phyloP scores from a whole-genome alignment of 2,797 vertebrate species.

The Tenualosa ilisha region DNA sequence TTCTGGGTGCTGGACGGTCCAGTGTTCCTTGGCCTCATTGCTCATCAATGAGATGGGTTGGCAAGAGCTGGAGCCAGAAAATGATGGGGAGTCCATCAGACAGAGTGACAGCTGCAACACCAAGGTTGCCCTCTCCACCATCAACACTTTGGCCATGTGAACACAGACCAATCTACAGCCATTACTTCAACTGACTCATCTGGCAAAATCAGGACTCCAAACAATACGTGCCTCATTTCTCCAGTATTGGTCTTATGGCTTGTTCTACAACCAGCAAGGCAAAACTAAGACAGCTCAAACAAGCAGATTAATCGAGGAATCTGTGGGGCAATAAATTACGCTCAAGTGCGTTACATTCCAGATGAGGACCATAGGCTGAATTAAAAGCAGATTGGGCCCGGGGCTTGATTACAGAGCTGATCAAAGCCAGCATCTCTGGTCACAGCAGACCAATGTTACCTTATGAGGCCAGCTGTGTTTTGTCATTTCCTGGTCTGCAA shows the following conservation, averaged over 20 bases:
- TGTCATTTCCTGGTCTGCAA: constrained; percentile 24
- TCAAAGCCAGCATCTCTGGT: constrained; percentile 47
- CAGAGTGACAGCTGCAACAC: not conserved
- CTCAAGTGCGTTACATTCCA: not conserved
- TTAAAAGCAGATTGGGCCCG: constrained; percentile 9
- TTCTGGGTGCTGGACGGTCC: not conserved
- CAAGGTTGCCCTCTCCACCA: not conserved
- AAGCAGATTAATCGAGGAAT: constrained; percentile 7
- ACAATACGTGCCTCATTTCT: not conserved
- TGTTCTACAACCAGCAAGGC: not conserved
- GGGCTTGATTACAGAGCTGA: constrained; percentile 35
- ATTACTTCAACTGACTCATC: not conserved
- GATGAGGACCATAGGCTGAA: constrained; percentile 16
- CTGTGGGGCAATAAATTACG: not conserved
- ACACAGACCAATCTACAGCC: not conserved
- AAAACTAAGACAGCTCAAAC: not conserved
- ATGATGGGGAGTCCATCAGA: not conserved
- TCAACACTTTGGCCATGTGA: not conserved
- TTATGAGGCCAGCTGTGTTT: constrained; percentile 22
- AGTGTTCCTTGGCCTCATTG: not conserved
- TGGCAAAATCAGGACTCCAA: not conserved
- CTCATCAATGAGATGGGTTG: not conserved
- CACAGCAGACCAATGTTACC: constrained; percentile 42
- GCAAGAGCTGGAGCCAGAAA: not conserved
- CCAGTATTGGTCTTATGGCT: not conserved